phyloP scores from a whole-genome alignment of 2,888 invertebrate genomes.

The Sphecodes monilicornis region DNA sequence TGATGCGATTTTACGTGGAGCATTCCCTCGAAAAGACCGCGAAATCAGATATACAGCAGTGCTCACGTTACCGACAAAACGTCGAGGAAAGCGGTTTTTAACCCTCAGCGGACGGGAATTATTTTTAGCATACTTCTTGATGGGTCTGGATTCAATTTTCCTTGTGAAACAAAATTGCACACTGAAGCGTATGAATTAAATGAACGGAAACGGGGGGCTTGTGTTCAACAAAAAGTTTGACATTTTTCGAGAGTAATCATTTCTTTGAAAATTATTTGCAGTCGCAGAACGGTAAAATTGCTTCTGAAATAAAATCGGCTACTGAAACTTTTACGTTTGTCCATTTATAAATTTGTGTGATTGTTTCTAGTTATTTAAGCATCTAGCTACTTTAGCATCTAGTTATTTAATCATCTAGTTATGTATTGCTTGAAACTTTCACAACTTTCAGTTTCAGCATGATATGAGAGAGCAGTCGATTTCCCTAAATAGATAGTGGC shows the following conservation, averaged over 20 bases:
- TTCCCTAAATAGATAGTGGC: background rate
- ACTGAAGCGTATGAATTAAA: no score
- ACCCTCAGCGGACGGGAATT: no score
- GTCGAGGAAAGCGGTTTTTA: background rate
- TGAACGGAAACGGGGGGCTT: no score
- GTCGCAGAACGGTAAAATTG: no score
- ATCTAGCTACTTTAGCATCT: no score
- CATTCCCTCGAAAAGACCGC: conserved; percentile 46
- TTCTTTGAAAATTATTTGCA: no score
- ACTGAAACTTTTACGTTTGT: background rate
- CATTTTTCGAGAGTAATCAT: no score
- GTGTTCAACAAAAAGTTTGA: no score
- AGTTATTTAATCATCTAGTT: background rate
- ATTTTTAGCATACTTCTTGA: no score
- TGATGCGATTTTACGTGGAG: conserved; percentile 66
- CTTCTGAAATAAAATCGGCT: no score
- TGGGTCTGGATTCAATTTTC: no score
- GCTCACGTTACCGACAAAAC: background rate
- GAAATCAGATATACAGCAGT: conserved; percentile 49
- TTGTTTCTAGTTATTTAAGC: background rate
- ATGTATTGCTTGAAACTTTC: background rate
- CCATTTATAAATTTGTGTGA: background rate
- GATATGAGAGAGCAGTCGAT: background rate
- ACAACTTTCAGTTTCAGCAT: background rate
- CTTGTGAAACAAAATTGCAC: no score